Conservation (phyloP, 92 coral and sea anemone species). For the Epizoanthus rinbou region DNA sequence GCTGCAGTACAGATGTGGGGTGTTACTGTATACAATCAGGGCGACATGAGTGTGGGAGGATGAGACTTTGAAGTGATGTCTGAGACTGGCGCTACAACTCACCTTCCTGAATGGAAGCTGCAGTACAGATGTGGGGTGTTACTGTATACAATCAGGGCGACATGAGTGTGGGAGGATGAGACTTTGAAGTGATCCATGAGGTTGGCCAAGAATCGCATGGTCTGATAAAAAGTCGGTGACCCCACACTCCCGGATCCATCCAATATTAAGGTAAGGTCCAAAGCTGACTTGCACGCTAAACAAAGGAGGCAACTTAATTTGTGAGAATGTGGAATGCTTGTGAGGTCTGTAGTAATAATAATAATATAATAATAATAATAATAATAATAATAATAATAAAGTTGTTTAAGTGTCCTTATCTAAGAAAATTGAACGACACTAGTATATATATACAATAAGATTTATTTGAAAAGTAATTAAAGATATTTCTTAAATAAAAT, state of each 20-base stretch:
- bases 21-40: no score
- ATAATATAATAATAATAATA: no score
- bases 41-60: no score
- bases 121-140: constrained; percentile 14
- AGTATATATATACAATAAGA: no score
- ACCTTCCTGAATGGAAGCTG: constrained; percentile 29
- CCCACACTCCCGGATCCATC: constrained; percentile 39
- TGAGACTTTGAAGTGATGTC: no score
- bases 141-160: constrained; percentile 26
- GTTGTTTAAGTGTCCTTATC: no score
- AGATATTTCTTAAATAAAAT: no score
- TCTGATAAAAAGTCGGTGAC: not conserved
- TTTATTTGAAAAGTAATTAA: no score
- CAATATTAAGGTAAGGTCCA: constrained; percentile 28
- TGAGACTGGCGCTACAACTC: constrained; percentile 1
- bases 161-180: constrained; percentile 17
- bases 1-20: no score
- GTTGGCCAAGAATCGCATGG: not conserved
- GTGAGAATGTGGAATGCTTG: not conserved
- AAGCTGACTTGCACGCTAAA: constrained; percentile 34
- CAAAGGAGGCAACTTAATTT: not conserved
- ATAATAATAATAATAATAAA: no score
- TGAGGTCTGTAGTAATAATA: no score
- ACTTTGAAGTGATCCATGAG: constrained; percentile 44
- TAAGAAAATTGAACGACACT: no score